phyloP scores from a whole-genome alignment of 2,113 vertebrate genomes.

The Piaya cayana region DNA sequence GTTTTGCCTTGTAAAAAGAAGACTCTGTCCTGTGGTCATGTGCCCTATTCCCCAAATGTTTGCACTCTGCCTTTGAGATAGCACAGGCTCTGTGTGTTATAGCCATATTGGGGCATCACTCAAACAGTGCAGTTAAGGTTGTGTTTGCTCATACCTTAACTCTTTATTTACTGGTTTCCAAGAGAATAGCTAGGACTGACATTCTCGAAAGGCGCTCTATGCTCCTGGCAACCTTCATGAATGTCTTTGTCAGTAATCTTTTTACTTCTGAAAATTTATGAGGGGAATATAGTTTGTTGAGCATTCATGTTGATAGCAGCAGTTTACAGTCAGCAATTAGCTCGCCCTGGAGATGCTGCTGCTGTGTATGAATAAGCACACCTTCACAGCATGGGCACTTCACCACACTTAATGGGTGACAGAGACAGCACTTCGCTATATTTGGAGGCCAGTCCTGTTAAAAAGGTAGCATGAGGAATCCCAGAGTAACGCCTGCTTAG shows the following conservation, averaged over 20 bases:
- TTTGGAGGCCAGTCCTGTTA: background rate
- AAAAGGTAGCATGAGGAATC: background rate
- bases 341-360: background rate
- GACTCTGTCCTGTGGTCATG: constrained; percentile 7
- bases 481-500: background rate
- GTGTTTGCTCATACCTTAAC: constrained; percentile 59
- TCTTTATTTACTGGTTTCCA: constrained; percentile 46
- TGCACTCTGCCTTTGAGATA: constrained; percentile 59
- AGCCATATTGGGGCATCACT: constrained; percentile 62
- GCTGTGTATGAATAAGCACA: background rate
- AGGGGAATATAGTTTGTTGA: background rate
- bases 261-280: background rate
- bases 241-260: background rate
- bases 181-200: background rate
- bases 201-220: background rate
- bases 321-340: background rate
- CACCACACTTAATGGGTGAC: background rate
- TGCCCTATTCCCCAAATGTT: constrained; percentile 39
- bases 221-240: background rate
- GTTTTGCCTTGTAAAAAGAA: background rate
- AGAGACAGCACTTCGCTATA: background rate
- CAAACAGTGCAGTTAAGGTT: constrained; percentile 37
- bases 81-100: constrained; percentile 44
- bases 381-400: background rate
- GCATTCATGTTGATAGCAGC: background rate